These are phyloP conservation scores for Zingel zingel DNA, from an alignment of 2,113 vertebrate species.

Conservation along the genomic window DNA sequence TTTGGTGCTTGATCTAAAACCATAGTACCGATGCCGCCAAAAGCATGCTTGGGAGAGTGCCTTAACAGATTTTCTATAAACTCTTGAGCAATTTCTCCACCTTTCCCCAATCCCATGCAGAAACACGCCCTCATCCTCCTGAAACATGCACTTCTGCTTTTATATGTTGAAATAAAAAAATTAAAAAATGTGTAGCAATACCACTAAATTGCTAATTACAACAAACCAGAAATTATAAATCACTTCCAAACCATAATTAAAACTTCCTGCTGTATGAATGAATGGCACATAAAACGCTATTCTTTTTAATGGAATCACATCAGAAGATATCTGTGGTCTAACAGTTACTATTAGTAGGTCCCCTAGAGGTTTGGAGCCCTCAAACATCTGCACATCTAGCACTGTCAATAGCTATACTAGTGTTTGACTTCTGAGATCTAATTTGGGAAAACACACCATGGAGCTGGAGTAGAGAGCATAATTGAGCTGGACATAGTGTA, in stretches of 20 bases:
- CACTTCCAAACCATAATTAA: slow-evolving; percentile 14
- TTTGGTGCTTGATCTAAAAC: slow-evolving; percentile 59
- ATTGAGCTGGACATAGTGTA: slow-evolving; percentile 58
- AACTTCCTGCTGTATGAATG: neutral
- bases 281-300: neutral
- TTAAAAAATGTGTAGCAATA: neutral
- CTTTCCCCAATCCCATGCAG: neutral
- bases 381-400: slow-evolving; percentile 21
- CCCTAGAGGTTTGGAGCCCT: neutral
- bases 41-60: slow-evolving; percentile 41
- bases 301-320: neutral
- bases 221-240: neutral
- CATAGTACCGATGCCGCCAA: slow-evolving; percentile 18
- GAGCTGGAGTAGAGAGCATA: slow-evolving; percentile 33
- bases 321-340: slow-evolving; percentile 4
- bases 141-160: neutral
- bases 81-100: slow-evolving; percentile 28
- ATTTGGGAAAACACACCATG: slow-evolving; percentile 42
- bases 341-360: neutral
- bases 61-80: slow-evolving; percentile 20
- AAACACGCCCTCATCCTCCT: slow-evolving; percentile 5
- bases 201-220: neutral
- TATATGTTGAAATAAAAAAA: neutral
- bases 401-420: neutral
- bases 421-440: slow-evolving; percentile 42